phyloP scores from a whole-genome alignment of 1,140 invertebrate species.

The Venturia canescens region DNA sequence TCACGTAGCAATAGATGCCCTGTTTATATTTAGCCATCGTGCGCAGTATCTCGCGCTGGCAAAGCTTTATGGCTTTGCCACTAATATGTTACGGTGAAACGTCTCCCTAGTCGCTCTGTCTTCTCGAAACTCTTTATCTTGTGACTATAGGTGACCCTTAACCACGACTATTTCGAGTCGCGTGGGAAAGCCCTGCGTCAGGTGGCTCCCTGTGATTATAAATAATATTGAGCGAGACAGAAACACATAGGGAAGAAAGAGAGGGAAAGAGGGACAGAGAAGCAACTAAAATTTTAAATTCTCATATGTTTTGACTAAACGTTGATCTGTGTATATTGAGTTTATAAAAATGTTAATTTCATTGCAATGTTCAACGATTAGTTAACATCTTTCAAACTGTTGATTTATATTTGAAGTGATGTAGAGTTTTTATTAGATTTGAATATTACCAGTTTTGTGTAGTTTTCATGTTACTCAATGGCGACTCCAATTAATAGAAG shows the following conservation, averaged over 20 bases:
- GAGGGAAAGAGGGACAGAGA: constrained; percentile 4
- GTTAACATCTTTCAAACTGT: no score
- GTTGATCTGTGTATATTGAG: no score
- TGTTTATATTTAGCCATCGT: constrained; percentile 64
- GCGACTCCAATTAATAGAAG: neutral
- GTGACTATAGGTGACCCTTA: constrained; percentile 36
- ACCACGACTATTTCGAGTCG: constrained; percentile 64
- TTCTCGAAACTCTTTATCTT: constrained; percentile 59
- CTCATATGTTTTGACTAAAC: no score
- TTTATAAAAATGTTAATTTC: no score
- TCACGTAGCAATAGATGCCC: constrained; percentile 49
- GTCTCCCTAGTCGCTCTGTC: constrained; percentile 37
- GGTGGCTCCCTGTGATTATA: constrained; percentile 67
- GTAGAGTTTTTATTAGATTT: no score
- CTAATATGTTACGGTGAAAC: constrained; percentile 31
- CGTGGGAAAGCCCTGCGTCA: constrained; percentile 68
- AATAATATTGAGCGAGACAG: constrained; percentile 60
- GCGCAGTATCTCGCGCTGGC: constrained; percentile 42
- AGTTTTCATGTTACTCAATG: constrained; percentile 51
- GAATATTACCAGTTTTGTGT: constrained; percentile 8
- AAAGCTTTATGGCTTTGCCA: constrained; percentile 12
- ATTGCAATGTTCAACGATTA: no score
- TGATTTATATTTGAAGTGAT: no score
- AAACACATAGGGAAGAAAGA: constrained; percentile 1
- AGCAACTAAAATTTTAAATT: neutral